A percentile compares a stretch with the other conserved stretches of the same genome.
These are phyloP conservation scores for Lepidostoma basale DNA, from an alignment of 1,140 invertebrate species.

Conservation along the genomic window DNA sequence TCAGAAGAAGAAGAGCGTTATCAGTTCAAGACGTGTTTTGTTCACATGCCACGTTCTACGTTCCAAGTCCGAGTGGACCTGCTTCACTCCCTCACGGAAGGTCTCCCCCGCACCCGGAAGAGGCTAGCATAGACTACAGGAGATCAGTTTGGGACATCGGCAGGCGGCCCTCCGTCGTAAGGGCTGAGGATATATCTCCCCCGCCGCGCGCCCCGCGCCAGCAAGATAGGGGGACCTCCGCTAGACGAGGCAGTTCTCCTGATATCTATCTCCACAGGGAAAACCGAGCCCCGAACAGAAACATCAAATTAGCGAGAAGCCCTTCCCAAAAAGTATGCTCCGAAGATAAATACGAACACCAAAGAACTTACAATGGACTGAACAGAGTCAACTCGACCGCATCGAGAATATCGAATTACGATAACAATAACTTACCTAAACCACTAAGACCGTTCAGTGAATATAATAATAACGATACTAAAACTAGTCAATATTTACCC, in stretches of 20 bases:
- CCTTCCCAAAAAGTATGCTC: slow-evolving; percentile 41
- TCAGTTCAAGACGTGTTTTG: slow-evolving; percentile 70
- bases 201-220: slow-evolving; percentile 38
- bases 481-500: slow-evolving; percentile 40
- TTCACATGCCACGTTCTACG: slow-evolving; percentile 69
- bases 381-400: slow-evolving; percentile 40
- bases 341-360: slow-evolving; percentile 36
- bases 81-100: slow-evolving; percentile 40
- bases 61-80: slow-evolving; percentile 63
- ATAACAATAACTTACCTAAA: slow-evolving; percentile 31
- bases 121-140: slow-evolving; percentile 44
- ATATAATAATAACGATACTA: slow-evolving; percentile 44
- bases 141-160: slow-evolving; percentile 46
- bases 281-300: slow-evolving; percentile 48
- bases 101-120: slow-evolving; percentile 30
- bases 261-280: slow-evolving; percentile 54
- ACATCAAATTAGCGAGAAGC: slow-evolving; percentile 50
- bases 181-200: slow-evolving; percentile 49
- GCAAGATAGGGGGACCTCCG: slow-evolving; percentile 42
- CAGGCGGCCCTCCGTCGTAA: slow-evolving; percentile 45
- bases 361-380: slow-evolving; percentile 31
- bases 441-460: slow-evolving; percentile 56
- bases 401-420: slow-evolving; percentile 41
- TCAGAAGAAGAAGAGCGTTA: slow-evolving; percentile 66
- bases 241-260: slow-evolving; percentile 56